phyloP scores from a whole-genome alignment of 1,140 invertebrate species.

The Drosophila insularis region DNA sequence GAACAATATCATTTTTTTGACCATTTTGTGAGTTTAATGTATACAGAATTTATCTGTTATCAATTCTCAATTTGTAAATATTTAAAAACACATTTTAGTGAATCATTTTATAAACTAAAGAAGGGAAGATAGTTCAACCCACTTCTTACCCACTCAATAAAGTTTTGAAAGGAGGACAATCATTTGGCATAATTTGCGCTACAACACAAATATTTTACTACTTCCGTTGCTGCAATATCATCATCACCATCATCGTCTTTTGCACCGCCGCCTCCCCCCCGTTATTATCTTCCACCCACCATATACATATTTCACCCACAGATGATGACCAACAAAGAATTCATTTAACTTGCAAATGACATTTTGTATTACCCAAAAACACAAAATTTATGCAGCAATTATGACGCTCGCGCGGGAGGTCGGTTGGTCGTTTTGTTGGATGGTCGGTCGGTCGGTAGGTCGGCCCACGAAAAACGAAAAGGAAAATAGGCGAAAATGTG shows the following conservation, averaged over 20 bases:
- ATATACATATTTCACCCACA: constrained; percentile 4
- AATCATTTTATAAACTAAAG: neutral
- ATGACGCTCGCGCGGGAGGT: constrained; percentile 44
- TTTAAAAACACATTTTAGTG: neutral
- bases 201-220: neutral
- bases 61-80: neutral
- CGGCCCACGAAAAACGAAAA: constrained; percentile 2
- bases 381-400: constrained; percentile 65
- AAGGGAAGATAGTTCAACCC: neutral
- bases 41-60: neutral
- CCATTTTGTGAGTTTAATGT: no score
- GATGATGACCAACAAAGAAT: constrained; percentile 51
- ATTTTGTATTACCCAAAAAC: constrained; percentile 36
- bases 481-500: constrained; percentile 19
- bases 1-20: no score
- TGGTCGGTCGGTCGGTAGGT: neutral
- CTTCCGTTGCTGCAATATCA: constrained; percentile 6
- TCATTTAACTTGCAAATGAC: constrained; percentile 41
- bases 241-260: neutral
- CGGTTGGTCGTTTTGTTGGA: neutral
- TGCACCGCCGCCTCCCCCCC: neutral
- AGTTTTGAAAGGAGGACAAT: neutral
- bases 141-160: neutral
- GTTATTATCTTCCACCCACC: neutral
- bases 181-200: neutral